phyloP scores from a whole-genome alignment of 1,140 invertebrate species.

The Gonatopus flavifemur region DNA sequence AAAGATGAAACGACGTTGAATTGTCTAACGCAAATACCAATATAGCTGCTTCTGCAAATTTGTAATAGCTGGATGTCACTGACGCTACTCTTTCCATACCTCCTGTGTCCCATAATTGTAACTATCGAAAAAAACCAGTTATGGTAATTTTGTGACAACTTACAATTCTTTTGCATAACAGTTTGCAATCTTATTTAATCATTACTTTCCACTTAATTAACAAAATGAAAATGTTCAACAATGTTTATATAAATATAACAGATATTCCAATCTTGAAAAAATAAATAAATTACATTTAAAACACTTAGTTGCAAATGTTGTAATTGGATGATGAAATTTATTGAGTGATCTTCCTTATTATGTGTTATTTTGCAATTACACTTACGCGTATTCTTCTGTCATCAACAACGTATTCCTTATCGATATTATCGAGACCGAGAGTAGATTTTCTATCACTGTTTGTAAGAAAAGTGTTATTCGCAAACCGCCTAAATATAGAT shows the following conservation, averaged over 20 bases:
- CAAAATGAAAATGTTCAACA: too few species aligned
- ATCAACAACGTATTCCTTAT: constrained; percentile 74
- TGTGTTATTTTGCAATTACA: too few species aligned
- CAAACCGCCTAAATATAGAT: constrained; percentile 87
- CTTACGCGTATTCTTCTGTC: constrained; percentile 78
- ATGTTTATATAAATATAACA: too few species aligned
- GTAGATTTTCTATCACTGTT: constrained; percentile 83
- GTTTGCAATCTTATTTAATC: too few species aligned
- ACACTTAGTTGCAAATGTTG: too few species aligned
- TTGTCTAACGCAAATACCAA: constrained; percentile 89
- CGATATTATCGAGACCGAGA: constrained; percentile 87
- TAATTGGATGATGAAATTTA: too few species aligned
- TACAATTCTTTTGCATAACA: too few species aligned
- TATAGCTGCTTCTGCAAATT: constrained; percentile 89
- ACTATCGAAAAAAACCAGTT: constrained; percentile 55
- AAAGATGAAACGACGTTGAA: constrained; percentile 85
- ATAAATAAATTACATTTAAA: too few species aligned
- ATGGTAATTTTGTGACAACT: too few species aligned
- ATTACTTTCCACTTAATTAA: too few species aligned
- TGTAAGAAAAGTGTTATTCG: constrained; percentile 83
- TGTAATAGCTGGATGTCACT: constrained; percentile 92
- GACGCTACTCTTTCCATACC: constrained; percentile 92
- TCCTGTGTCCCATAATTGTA: constrained; percentile 91
- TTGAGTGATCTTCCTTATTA: too few species aligned
- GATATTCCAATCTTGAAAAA: too few species aligned